Percentiles rank a stretch among this genome's conserved stretches.
phyloP scores from a whole-genome alignment of 2,113 vertebrate genomes.

The Spilogale gracilis region DNA sequence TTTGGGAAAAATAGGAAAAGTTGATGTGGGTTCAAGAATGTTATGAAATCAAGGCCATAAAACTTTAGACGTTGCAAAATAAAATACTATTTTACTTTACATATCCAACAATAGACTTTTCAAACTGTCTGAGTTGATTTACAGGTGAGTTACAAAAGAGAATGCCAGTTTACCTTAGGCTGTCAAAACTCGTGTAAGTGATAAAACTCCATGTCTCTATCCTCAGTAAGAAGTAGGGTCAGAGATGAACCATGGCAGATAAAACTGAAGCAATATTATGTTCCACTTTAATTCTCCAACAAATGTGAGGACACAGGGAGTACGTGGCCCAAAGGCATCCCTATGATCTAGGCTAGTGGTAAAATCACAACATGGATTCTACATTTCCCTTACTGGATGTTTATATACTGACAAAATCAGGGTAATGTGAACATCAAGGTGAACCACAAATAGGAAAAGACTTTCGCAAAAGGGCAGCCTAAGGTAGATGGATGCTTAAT shows the following conservation, averaged over 20 bases:
- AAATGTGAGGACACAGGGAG: conserved; percentile 30
- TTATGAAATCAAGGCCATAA: neutral
- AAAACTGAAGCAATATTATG: conserved; percentile 52
- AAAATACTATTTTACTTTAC: conserved; percentile 13
- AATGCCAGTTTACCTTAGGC: neutral
- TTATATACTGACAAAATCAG: conserved; percentile 52
- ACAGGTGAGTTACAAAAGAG: neutral
- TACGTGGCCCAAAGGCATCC: neutral
- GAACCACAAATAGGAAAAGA: conserved; percentile 18
- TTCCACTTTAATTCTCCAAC: conserved; percentile 53
- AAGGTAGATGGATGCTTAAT: neutral
- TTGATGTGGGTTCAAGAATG: neutral
- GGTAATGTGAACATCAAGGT: conserved; percentile 53
- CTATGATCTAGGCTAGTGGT: neutral
- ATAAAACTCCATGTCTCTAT: neutral
- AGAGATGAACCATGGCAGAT: conserved; percentile 17
- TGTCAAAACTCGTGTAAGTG: conserved; percentile 18
- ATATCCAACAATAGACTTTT: neutral
- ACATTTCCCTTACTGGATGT: neutral
- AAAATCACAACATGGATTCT: conserved; percentile 50
- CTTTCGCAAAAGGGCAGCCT: neutral
- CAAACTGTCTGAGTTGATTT: neutral
- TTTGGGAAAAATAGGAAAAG: neutral
- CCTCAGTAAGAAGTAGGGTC: conserved; percentile 10
- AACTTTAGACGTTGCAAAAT: neutral